Percentiles rank a stretch among this genome's conserved stretches.
Conservation (phyloP, 1,140 invertebrate species). For the Drosophila willistoni region DNA sequence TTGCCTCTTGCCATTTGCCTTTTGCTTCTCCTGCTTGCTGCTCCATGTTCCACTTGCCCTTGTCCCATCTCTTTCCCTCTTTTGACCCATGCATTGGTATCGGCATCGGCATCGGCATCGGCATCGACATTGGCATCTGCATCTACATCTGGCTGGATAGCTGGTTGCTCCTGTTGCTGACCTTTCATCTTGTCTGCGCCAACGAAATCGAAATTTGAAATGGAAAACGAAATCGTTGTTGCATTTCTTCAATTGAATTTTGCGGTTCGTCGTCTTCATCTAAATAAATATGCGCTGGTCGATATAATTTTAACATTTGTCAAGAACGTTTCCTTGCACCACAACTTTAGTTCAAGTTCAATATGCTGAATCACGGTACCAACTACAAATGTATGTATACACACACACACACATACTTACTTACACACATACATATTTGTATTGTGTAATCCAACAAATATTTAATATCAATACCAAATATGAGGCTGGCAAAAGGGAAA, state of each 20-base stretch:
- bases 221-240: constrained; percentile 55
- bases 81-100: too few relatives aligned
- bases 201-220: constrained; percentile 28
- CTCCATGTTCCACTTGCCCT: too few relatives aligned
- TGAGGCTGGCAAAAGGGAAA: constrained; percentile 21
- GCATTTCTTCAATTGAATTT: constrained; percentile 69
- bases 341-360: too few relatives aligned
- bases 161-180: neutral
- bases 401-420: too few relatives aligned
- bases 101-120: too few relatives aligned
- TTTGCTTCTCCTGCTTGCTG: neutral
- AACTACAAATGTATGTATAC: too few relatives aligned
- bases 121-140: too few relatives aligned
- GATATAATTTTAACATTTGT: constrained; percentile 11
- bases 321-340: neutral
- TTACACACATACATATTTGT: neutral
- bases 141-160: constrained; percentile 13
- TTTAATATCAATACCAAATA: constrained; percentile 39
- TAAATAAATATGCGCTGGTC: constrained; percentile 2
- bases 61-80: too few relatives aligned
- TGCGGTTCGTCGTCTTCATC: constrained; percentile 50
- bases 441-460: constrained; percentile 3
- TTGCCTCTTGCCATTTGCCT: neutral
- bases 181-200: too few relatives aligned
- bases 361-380: too few relatives aligned